Evolutionary conservation across 2,113 vertebrate species (phyloP), one percentile per base, ranked within the genome.

Genomic region (Mus spicilegus): DNA sequence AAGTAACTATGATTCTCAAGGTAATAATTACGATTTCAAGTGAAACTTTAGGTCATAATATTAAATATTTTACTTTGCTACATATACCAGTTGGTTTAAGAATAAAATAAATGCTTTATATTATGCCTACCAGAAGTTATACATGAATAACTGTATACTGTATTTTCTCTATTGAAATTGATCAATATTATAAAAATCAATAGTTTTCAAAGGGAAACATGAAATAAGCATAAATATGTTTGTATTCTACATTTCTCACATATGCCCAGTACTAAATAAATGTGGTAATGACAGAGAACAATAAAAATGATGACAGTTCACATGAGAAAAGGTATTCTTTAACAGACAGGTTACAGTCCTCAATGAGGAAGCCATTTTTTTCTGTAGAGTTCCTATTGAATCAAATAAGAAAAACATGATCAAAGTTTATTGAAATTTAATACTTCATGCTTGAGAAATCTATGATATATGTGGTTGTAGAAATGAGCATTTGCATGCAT

Each of bases 31-130:
- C 88, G 7, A 75, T 69, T 95, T 91, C 54, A 75, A 46, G 22
- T 73, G 28, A 94, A 33, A 91, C 54, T 54, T 78, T 36, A 77
- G 81, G 22, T 19, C 73, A 49, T 33, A 81, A 1, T 19, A 56
- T 42, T 92, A 49, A 56, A 80, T 51, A 56, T 58, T 20, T 93
- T 85, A 13, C 10, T 95, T 93, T 36, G 69, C 22, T 87, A 88
- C 42, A 30, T 65, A 84, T 6, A 9, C 5, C 67, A 36, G 1
- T 49, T 16, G 49, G 7, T 63, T 16, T 89, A 89, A n/a, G 1
- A 76, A 82, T 46, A 46, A 28, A 95, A 58, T 70, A 94, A 84
- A 73, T 87, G 1, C 2, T 72, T 42, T 13, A 0, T 89, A 8
- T 42, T 61, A 26, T 65, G 16, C 0, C 51, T 58, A 75, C 10